These are phyloP conservation scores for Neelides folsomi DNA, from an alignment of 2,888 invertebrate species.

Conservation along the genomic window DNA sequence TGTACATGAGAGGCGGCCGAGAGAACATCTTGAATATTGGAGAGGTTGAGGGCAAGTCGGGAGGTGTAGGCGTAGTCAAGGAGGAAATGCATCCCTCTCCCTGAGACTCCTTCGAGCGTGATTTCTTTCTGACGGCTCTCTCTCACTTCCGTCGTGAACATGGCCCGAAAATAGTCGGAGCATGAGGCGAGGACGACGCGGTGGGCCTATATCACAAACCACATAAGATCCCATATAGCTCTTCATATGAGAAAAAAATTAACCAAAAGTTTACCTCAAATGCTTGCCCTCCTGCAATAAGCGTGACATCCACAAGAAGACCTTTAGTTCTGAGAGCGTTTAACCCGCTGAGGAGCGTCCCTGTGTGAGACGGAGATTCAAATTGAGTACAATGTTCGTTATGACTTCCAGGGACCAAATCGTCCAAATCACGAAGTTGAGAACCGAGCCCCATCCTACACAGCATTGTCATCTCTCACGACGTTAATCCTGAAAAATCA, in stretches of 20 bases:
- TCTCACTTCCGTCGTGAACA: slow-evolving; percentile 55
- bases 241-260: neutral
- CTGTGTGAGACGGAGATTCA: slow-evolving; percentile 47
- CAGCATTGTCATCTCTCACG: too few relatives aligned
- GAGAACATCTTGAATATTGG: slow-evolving; percentile 54
- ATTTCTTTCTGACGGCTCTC: slow-evolving; percentile 54
- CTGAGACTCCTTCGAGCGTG: slow-evolving; percentile 51
- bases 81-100: slow-evolving; percentile 50
- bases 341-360: slow-evolving; percentile 47
- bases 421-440: slow-evolving; percentile 21
- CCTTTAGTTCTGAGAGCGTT: slow-evolving; percentile 48
- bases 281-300: slow-evolving; percentile 50
- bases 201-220: slow-evolving; percentile 44
- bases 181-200: slow-evolving; percentile 56
- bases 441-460: too few relatives aligned
- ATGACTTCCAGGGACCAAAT: slow-evolving; percentile 16
- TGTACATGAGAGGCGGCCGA: slow-evolving; percentile 56
- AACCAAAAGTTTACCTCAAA: slow-evolving; percentile 41
- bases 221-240: neutral
- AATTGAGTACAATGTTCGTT: slow-evolving; percentile 38
- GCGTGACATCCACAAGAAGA: slow-evolving; percentile 52
- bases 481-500: too few relatives aligned
- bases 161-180: slow-evolving; percentile 60
- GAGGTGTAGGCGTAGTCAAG: slow-evolving; percentile 59
- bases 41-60: slow-evolving; percentile 47